Conservation (phyloP, 2,888 invertebrate species). For the Ophion ventricosus region DNA sequence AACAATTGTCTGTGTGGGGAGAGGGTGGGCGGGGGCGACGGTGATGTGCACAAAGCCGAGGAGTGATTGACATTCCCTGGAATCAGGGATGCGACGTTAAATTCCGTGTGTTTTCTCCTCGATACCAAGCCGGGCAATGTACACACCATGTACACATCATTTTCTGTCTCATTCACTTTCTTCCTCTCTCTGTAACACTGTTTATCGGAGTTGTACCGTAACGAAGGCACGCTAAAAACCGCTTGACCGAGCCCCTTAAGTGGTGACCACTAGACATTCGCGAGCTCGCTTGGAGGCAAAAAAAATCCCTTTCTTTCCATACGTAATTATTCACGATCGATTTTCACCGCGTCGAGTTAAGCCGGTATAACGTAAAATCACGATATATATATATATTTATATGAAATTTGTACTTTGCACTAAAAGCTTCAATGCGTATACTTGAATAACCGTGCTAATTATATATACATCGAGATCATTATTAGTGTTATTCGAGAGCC, state of each 20-base stretch:
- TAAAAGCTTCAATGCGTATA: not conserved
- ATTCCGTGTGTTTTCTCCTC: constrained; percentile 67
- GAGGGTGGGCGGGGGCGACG: not conserved
- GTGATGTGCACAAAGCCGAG: constrained; percentile 39
- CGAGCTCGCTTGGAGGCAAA: constrained; percentile 55
- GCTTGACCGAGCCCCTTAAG: constrained; percentile 71
- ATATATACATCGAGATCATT: constrained; percentile 9
- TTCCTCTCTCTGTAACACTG: constrained; percentile 28
- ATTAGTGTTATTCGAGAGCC: not conserved
- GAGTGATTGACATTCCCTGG: constrained; percentile 68
- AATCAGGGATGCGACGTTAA: constrained; percentile 67
- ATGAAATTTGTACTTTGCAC: not conserved
- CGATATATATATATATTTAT: not conserved
- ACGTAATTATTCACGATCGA: constrained; percentile 66
- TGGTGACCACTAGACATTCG: constrained; percentile 53
- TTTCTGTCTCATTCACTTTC: constrained; percentile 7
- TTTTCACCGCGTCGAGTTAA: constrained; percentile 38
- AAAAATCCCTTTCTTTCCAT: constrained; percentile 66
- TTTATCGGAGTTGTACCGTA: constrained; percentile 75
- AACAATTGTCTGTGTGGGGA: not conserved
- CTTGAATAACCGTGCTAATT: constrained; percentile 2
- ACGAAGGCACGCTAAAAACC: constrained; percentile 70
- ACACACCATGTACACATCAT: constrained; percentile 30
- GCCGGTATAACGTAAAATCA: constrained; percentile 24
- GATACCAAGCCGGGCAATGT: constrained; percentile 52